Conservation (phyloP, 2,113 vertebrate species). For the Nesoenas mayeri region DNA sequence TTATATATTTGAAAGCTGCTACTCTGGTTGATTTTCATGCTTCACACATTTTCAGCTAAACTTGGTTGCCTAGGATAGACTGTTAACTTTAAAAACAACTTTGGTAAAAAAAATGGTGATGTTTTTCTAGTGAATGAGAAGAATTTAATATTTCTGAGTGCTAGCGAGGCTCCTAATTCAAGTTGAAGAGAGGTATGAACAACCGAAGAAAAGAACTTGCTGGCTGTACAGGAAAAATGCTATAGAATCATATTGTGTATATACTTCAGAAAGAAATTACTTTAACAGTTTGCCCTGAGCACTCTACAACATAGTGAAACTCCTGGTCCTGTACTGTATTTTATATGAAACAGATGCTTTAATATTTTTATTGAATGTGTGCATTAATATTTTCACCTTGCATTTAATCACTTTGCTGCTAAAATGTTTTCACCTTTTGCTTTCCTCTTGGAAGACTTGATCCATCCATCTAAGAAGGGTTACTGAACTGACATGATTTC, state of each 20-base stretch:
- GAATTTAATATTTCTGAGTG: conserved; percentile 62
- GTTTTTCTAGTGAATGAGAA: conserved; percentile 59
- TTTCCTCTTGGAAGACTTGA: conserved; percentile 62
- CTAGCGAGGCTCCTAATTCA: conserved; percentile 71
- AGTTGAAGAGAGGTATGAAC: conserved; percentile 80
- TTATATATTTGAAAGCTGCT: conserved; percentile 74
- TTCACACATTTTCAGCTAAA: conserved; percentile 67
- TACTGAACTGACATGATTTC: neutral
- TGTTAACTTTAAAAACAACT: conserved; percentile 85
- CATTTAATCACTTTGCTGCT: conserved; percentile 91
- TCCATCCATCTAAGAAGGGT: neutral
- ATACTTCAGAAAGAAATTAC: conserved; percentile 79
- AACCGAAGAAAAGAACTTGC: conserved; percentile 91
- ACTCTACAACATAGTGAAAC: conserved; percentile 85
- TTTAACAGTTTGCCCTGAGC: conserved; percentile 83
- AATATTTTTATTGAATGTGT: conserved; percentile 71
- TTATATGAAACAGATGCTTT: conserved; percentile 85
- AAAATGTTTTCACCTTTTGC: conserved; percentile 74
- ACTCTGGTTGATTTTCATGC: conserved; percentile 60
- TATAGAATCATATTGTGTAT: conserved; percentile 71
- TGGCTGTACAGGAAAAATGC: conserved; percentile 86
- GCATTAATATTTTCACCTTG: conserved; percentile 80
- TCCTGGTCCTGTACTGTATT: conserved; percentile 93
- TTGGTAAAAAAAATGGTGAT: conserved; percentile 62
- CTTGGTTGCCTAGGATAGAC: conserved; percentile 76